Conservation (phyloP, 1,140 invertebrate species). For the Lucilia sericata region DNA sequence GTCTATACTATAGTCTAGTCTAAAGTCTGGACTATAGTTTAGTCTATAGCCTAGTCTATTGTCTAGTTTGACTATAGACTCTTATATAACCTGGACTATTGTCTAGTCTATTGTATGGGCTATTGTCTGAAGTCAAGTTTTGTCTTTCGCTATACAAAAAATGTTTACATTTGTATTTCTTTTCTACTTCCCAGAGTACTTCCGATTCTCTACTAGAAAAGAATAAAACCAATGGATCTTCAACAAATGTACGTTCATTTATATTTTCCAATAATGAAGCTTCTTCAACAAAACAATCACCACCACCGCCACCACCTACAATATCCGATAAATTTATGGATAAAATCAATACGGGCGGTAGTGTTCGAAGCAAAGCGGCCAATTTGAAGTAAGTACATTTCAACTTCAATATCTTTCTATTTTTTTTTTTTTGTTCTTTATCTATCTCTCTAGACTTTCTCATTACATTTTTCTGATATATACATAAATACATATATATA, state of each 20-base stretch:
- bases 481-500: not conserved
- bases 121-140: too few species aligned
- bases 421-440: slow-evolving; percentile 16
- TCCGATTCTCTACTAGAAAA: slow-evolving; percentile 50
- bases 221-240: slow-evolving; percentile 36
- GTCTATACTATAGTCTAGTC: too few species aligned
- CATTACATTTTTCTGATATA: not conserved
- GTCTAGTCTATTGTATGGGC: too few species aligned
- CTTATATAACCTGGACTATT: too few species aligned
- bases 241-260: slow-evolving; percentile 32
- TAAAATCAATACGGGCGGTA: slow-evolving; percentile 52
- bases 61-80: too few species aligned
- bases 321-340: slow-evolving; percentile 44
- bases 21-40: too few species aligned
- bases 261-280: slow-evolving; percentile 31
- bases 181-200: slow-evolving; percentile 47
- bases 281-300: slow-evolving; percentile 14
- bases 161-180: not conserved
- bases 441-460: not conserved
- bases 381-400: slow-evolving; percentile 62
- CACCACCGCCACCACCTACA: slow-evolving; percentile 18
- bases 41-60: too few species aligned
- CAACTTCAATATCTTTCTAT: not conserved
- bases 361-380: slow-evolving; percentile 64
- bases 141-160: too few species aligned